A percentile compares a stretch with the other conserved stretches of the same genome.
These are phyloP conservation scores for Drosophila nr. medialis DNA, from an alignment of 2,888 invertebrate species.

Conservation along the genomic window DNA sequence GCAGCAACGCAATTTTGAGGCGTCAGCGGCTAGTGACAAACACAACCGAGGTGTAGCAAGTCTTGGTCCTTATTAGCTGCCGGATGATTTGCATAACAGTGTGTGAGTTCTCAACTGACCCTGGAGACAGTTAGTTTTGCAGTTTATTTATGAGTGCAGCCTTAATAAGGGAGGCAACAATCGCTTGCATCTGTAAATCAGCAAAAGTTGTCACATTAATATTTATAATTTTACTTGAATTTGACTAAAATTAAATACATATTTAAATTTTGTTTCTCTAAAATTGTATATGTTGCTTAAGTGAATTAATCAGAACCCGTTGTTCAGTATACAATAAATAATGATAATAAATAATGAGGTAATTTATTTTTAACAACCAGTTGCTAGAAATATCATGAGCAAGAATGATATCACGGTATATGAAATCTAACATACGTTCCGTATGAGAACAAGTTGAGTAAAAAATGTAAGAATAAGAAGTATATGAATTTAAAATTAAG, in stretches of 20 bases:
- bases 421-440: neutral
- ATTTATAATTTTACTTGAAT: neutral
- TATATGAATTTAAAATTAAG: neutral
- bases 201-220: conserved; percentile 10
- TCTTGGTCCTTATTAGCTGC: conserved; percentile 42
- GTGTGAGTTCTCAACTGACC: conserved; percentile 18
- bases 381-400: neutral
- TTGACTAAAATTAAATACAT: neutral
- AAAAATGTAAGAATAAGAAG: neutral
- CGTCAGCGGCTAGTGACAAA: conserved; percentile 43
- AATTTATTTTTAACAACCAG: neutral
- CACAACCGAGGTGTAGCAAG: conserved; percentile 35
- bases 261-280: neutral
- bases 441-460: neutral
- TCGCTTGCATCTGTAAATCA: conserved; percentile 7
- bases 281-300: neutral
- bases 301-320: neutral
- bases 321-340: neutral
- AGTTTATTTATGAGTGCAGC: conserved; percentile 24
- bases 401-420: neutral
- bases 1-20: conserved; percentile 31
- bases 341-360: neutral
- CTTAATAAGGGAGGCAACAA: neutral
- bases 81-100: conserved; percentile 53
- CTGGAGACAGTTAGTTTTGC: conserved; percentile 29